Base-by-base conservation (phyloP, 2,113 vertebrate species). In the Myrmophylax atrothorax region DNA sequence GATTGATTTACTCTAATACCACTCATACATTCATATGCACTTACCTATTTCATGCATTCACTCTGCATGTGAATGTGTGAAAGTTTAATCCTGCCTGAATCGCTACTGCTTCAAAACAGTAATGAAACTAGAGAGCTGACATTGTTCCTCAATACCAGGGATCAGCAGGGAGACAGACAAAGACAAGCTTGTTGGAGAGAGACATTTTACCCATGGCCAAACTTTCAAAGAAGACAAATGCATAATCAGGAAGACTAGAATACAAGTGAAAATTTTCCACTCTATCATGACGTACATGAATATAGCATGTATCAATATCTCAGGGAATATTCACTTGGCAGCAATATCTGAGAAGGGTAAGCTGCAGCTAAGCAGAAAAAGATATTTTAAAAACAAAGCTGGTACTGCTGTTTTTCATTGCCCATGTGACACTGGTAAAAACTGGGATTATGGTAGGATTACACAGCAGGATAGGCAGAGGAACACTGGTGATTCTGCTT, bases 361-460 rank as follows among this genome's bases (percentile, higher is more conserved):
- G 15, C 35, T 70, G 38, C 35, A 84, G 49, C 31, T 80, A 44
- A 69, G 77, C 4, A 8, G 42, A 44, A 84, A 4, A 75, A 55
- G 35, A 7, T 66, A 74, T 89, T 94, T 90, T 1, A 80, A 35
- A 90, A 70, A 2, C 40, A 93, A 94, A 93, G 26, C 59, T 86
- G 50, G 52, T 94, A 35, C 35, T 84, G 29, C 38, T 73, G 59
- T 49, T 90, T 67, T 81, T 40, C 52, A 50, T 88, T 90, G 56
- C 35, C 63, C 49, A n/a, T 78, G 47, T 92, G 76, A 52, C 52
- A 44, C 28, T 79, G 81, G n/a, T 89, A 44, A 92, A 87, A 67
- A 77, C 60, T 49, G 31, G 72, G 79, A 93, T 96, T 94, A 92
- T 52, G 28, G 26, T 25, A 94, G 86, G 91, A 95, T 86, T 96